These are phyloP conservation scores for Mylabris sibirica DNA, from an alignment of 2,888 invertebrate species.

Conservation along the genomic window DNA sequence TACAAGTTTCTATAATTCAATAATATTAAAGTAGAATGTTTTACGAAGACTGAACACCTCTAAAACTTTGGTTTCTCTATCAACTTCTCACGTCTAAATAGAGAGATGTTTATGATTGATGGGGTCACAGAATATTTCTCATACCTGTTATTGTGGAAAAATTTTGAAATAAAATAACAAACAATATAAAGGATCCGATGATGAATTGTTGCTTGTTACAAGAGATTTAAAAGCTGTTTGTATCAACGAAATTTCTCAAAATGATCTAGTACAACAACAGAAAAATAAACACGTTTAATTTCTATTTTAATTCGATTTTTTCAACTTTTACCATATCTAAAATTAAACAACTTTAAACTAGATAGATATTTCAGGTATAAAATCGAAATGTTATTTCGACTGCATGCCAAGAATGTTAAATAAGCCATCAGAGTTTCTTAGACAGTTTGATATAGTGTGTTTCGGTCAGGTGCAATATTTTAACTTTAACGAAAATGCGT, in stretches of 20 bases:
- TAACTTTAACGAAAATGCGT: slow-evolving; percentile 32
- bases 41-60: background rate
- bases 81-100: background rate
- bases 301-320: background rate
- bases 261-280: background rate
- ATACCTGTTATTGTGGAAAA: background rate
- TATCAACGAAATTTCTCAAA: too few species aligned
- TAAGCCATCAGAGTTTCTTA: slow-evolving; percentile 49
- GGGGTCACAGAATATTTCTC: background rate
- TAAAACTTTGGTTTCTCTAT: background rate
- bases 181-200: background rate
- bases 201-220: background rate
- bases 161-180: background rate
- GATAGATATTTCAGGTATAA: slow-evolving; percentile 18
- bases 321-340: background rate
- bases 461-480: slow-evolving; percentile 47
- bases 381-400: slow-evolving; percentile 37
- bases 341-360: background rate
- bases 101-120: background rate
- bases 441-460: slow-evolving; percentile 55
- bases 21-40: background rate
- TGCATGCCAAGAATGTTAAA: slow-evolving; percentile 47
- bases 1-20: slow-evolving; percentile 3
- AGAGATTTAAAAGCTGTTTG: background rate
- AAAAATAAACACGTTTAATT: background rate